phyloP scores from a whole-genome alignment of 2,888 invertebrate genomes.

The Chaetogeoica ovagalla region DNA sequence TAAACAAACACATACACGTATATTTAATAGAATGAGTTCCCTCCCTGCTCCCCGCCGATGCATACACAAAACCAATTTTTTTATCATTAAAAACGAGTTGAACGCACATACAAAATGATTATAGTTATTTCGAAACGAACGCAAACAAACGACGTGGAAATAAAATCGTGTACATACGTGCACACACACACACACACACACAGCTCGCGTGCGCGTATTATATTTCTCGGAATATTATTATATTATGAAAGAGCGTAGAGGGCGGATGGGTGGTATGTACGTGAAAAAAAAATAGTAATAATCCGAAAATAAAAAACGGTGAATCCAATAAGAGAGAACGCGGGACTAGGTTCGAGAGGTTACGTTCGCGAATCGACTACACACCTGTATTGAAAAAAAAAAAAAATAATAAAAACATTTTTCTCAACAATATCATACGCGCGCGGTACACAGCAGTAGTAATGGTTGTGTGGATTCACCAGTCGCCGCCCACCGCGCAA shows the following conservation, averaged over 20 bases:
- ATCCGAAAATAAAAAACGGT: background rate
- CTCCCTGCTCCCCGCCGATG: too few species aligned
- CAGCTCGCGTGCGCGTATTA: background rate
- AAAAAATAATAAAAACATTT: background rate
- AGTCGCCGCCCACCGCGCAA: too few species aligned
- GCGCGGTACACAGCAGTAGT: too few species aligned
- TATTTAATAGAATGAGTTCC: too few species aligned
- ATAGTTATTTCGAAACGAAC: slow-evolving; percentile 22
- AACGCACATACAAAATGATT: background rate
- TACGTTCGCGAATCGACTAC: slow-evolving; percentile 5
- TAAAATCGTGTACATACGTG: slow-evolving; percentile 17
- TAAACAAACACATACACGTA: background rate
- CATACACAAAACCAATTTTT: background rate
- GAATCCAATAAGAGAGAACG: slow-evolving; percentile 24
- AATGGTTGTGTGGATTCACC: too few species aligned
- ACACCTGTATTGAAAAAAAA: slow-evolving; percentile 15
- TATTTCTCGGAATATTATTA: background rate
- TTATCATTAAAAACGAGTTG: slow-evolving; percentile 3
- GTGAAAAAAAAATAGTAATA: background rate
- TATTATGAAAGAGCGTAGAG: background rate
- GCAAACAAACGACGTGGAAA: slow-evolving; percentile 26
- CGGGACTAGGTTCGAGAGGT: too few species aligned
- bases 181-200: background rate
- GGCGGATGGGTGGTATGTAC: background rate
- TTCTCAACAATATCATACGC: background rate